These are phyloP conservation scores for Drosophila pseudoananassae DNA, from an alignment of 1,140 invertebrate species.

Conservation along the genomic window DNA sequence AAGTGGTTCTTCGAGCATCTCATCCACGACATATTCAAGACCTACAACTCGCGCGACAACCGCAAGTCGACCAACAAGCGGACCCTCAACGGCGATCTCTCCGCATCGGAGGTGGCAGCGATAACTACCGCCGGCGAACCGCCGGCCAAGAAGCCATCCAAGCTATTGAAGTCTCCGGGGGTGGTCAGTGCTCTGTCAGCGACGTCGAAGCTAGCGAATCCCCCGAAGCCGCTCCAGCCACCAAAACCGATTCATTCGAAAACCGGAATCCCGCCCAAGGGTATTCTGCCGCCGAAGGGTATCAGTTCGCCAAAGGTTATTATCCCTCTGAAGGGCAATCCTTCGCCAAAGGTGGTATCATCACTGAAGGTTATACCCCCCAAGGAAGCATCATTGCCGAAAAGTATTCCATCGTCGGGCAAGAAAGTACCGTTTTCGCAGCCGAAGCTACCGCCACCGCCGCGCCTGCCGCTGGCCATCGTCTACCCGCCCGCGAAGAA, in stretches of 20 bases:
- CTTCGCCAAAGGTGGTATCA: too few species aligned
- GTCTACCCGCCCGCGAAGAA: conserved; percentile 40
- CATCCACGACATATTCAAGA: conserved; percentile 48
- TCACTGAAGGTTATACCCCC: too few species aligned
- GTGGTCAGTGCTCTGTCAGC: not conserved
- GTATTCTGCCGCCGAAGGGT: too few species aligned
- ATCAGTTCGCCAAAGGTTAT: too few species aligned
- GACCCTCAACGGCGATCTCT: not conserved
- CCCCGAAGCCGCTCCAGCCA: not conserved
- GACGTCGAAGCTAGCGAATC: not conserved
- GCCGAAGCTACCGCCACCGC: not conserved
- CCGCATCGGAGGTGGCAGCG: too few species aligned
- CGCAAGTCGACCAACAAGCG: not conserved
- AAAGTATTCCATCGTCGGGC: too few species aligned
- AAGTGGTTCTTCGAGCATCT: conserved; percentile 76
- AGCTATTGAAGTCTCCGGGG: not conserved
- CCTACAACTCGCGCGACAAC: not conserved
- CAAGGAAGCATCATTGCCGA: too few species aligned
- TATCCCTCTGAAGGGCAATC: too few species aligned
- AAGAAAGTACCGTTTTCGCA: too few species aligned
- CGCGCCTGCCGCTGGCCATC: conserved; percentile 51
- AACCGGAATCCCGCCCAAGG: not conserved
- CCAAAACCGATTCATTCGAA: not conserved
- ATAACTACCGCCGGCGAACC: not conserved
- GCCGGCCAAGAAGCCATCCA: not conserved